Evolutionary conservation across 2,113 vertebrate genomes (phyloP), one percentile per base, ranked within the genome.

Genomic region (Sigmodon hispidus): DNA sequence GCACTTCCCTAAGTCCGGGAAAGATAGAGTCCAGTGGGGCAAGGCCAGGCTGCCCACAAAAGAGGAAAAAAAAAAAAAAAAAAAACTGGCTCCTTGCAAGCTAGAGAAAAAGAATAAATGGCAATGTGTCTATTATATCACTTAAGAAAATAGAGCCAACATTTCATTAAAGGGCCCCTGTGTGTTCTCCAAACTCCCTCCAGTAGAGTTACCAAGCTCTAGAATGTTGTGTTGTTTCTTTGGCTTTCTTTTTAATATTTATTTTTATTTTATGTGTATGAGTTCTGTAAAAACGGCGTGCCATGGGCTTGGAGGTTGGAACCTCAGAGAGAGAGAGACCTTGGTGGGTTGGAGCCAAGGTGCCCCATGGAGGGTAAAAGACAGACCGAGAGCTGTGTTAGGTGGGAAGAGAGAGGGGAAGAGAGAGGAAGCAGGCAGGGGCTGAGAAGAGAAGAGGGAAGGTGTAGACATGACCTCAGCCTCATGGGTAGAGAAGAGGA

Each of bases 1-100:
- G 21, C 77, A 94, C 84, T 97, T 94, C 94, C 96, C 89, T 69
- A 77, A 89, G 73, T 70, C 69, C 16, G 90, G n/a, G 86, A 77
- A 96, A 89, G 89, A 90, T 77, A 21, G 90, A 89, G 40, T 75
- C 43, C 83, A 90, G 73, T 63, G 67, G 26, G 24, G 73, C 43
- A 94, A 91, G 36, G 89, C 50, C 89, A n/a, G 67, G 43, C 63
- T 94, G 40, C 95, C 94, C 94, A 89, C 89, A 87, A 48, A 93
- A 45, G 16, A 22, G 79, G 21, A 55, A n/a, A 26, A 86, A 52
- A 52, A 73, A 73, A 73, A 55, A 11, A 15, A 21, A 72, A n/a
- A 75, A 80, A 24, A 65, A 22, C 19, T 5, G 21, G 84, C 21
- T 50, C 31, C 21, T 52, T 87, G 21, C 45, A 87, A 50, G 31